Evolutionary conservation across 2,113 vertebrate species (phyloP).

Genomic region (Gallinago paraguaiae): DNA sequence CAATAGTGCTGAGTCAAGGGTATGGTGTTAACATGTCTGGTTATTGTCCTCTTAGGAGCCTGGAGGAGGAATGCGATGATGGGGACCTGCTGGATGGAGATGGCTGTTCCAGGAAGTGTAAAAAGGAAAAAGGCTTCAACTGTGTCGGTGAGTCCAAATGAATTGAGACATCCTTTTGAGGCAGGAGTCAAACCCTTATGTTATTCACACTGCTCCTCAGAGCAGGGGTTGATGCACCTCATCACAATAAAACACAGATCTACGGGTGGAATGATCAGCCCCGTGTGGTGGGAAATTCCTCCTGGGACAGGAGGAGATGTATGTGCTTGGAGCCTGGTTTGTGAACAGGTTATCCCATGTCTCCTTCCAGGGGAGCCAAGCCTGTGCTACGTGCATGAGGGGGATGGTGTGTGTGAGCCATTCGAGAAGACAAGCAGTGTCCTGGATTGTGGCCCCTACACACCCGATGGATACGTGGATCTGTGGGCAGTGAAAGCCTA

Average conservation of each 20-base stretch:
- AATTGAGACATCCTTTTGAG: background rate
- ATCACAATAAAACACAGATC: accelerated
- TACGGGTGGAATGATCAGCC: background rate
- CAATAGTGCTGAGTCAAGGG: background rate
- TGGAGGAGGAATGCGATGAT: constrained; percentile 90
- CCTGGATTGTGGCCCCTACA: constrained; percentile 86
- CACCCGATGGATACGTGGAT: constrained; percentile 83
- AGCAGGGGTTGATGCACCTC: background rate
- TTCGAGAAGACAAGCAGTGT: constrained; percentile 84
- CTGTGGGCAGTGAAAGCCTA: constrained; percentile 88
- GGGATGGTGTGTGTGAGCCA: constrained; percentile 87
- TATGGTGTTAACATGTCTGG: background rate
- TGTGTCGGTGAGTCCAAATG: constrained; percentile 82
- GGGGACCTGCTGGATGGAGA: constrained; percentile 87
- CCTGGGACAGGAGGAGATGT: background rate
- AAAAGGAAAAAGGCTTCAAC: constrained; percentile 84
- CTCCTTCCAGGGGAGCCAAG: constrained; percentile 87
- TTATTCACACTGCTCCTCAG: background rate
- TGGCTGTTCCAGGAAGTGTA: constrained; percentile 91
- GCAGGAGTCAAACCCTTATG: background rate
- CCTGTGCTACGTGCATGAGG: constrained; percentile 86
- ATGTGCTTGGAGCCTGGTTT: background rate
- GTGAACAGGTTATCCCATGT: background rate
- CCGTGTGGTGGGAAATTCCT: background rate
- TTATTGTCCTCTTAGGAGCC: constrained; percentile 66